A percentile compares a stretch with the other conserved stretches of the same genome.
phyloP scores from a whole-genome alignment of 2,113 vertebrate genomes.

The Otolemur garnettii region DNA sequence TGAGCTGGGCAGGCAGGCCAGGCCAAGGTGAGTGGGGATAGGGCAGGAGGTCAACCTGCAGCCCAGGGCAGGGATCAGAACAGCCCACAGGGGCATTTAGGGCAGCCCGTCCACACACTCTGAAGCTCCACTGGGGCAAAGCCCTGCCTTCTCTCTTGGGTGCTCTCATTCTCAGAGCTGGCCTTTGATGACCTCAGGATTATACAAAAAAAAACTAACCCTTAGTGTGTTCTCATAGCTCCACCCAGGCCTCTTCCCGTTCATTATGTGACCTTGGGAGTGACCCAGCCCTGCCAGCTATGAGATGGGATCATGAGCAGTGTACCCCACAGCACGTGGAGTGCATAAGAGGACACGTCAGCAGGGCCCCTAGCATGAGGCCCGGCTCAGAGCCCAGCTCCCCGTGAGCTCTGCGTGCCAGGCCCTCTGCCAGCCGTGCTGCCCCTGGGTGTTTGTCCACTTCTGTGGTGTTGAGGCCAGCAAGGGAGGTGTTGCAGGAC shows the following conservation, averaged over 20 bases:
- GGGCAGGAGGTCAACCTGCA: background rate
- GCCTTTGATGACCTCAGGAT: background rate
- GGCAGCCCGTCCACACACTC: background rate
- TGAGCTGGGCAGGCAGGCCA: background rate
- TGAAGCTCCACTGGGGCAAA: background rate
- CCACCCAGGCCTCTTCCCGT: background rate
- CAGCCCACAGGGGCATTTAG: rapidly evolving
- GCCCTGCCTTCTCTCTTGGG: too few species aligned
- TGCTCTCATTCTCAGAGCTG: too few species aligned
- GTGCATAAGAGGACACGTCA: rapidly evolving
- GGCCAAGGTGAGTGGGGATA: background rate
- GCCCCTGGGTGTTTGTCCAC: background rate
- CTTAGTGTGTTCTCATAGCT: too few species aligned
- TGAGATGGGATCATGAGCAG: rapidly evolving
- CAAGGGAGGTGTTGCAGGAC: too few species aligned
- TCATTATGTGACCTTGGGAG: too few species aligned
- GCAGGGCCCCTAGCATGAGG: rapidly evolving
- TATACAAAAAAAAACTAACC: background rate
- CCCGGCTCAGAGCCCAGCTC: too few species aligned
- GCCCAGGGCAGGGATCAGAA: background rate
- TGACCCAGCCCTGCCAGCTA: too few species aligned
- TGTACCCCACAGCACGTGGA: rapidly evolving
- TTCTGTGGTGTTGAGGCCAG: background rate
- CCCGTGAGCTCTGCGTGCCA: rapidly evolving
- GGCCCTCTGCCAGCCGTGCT: rapidly evolving